Evolutionary conservation across 2,888 invertebrate genomes (phyloP).

Genomic region (Cordilura impudica): DNA sequence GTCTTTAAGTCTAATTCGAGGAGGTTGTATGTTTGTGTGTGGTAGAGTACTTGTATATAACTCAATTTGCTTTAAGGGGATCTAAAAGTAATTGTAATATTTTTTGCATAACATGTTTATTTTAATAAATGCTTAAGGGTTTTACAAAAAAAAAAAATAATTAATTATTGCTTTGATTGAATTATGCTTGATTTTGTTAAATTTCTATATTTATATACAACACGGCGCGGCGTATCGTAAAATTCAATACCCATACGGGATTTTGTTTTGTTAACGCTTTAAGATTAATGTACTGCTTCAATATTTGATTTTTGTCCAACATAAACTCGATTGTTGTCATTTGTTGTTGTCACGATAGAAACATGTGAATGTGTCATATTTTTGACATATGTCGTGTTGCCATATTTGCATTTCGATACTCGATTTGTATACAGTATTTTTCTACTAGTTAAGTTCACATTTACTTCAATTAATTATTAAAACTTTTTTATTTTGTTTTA

Average conservation of each 20-base stretch:
- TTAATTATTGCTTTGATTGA: slow-evolving; percentile 41
- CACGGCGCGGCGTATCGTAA: neutral
- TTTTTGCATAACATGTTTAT: slow-evolving; percentile 21
- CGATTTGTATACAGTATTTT: neutral
- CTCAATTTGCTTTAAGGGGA: slow-evolving; percentile 9
- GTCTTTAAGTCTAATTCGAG: slow-evolving; percentile 19
- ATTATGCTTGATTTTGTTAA: slow-evolving; percentile 47
- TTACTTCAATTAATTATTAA: slow-evolving; percentile 3
- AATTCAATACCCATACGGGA: neutral
- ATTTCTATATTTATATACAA: neutral
- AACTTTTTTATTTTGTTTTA: slow-evolving; percentile 13
- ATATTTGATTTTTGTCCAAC: neutral
- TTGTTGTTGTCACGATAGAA: slow-evolving; percentile 11
- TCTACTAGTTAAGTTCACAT: slow-evolving; percentile 4
- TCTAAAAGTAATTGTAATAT: neutral
- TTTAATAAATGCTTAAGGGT: slow-evolving; percentile 36
- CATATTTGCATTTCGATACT: slow-evolving; percentile 56
- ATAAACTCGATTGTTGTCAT: slow-evolving; percentile 12
- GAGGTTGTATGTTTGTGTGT: slow-evolving; percentile 5
- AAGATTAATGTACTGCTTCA: neutral
- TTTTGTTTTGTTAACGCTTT: neutral
- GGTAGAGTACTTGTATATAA: neutral
- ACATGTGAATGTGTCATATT: slow-evolving; percentile 49
- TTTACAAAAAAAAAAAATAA: slow-evolving; percentile 8
- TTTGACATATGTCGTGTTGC: slow-evolving; percentile 59